phyloP scores from a whole-genome alignment of 2,113 vertebrate species.

The Podiceps cristatus region DNA sequence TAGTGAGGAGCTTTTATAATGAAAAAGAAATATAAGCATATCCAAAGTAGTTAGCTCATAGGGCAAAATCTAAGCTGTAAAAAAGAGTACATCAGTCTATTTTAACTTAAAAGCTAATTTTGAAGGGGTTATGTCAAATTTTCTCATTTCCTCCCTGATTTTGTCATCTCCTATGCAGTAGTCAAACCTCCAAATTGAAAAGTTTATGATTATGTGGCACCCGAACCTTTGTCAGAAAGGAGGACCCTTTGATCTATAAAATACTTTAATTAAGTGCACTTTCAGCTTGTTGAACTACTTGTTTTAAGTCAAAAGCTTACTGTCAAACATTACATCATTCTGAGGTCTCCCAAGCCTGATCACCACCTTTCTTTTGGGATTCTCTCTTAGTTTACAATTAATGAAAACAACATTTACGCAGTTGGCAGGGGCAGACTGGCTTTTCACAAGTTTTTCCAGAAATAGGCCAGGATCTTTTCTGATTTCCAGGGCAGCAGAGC shows the following conservation, averaged over 20 bases:
- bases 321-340: not conserved
- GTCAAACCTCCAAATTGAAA: not conserved
- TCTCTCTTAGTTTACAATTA: not conserved
- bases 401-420: not conserved
- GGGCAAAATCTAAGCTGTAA: not conserved
- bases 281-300: not conserved
- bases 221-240: not conserved
- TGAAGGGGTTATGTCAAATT: not conserved
- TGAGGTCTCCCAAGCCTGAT: not conserved
- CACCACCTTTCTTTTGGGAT: not conserved
- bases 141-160: constrained; percentile 3
- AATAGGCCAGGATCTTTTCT: not conserved
- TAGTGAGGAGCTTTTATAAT: not conserved
- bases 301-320: not conserved
- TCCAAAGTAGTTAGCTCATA: not conserved
- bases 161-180: not conserved
- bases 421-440: not conserved
- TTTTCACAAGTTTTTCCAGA: not conserved
- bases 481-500: not conserved
- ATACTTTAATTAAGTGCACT: not conserved
- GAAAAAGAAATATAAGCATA: not conserved
- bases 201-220: not conserved
- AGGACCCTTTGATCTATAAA: not conserved
- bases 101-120: constrained; percentile 23
- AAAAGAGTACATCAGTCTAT: not conserved